These are phyloP conservation scores for Esperia sulphurella DNA, from an alignment of 2,888 invertebrate species.

Conservation along the genomic window DNA sequence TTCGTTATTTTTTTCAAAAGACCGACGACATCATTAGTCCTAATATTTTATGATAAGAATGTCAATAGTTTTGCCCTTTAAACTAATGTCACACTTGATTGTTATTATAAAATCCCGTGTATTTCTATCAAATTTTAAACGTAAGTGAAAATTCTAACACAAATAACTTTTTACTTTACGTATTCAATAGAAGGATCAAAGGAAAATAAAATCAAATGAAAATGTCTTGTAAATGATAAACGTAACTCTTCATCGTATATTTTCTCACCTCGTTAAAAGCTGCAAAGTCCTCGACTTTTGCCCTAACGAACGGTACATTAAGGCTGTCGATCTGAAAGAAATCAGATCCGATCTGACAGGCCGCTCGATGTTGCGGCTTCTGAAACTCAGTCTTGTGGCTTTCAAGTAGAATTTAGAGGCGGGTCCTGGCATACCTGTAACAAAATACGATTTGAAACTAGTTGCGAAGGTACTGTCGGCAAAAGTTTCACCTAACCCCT, in stretches of 20 bases:
- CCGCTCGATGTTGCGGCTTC: slow-evolving; percentile 40
- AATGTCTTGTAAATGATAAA: not conserved
- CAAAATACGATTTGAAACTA: not conserved
- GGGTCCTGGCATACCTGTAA: slow-evolving; percentile 47
- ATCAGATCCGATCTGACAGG: slow-evolving; percentile 79
- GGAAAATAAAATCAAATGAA: not conserved
- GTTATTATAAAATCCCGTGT: too few relatives aligned
- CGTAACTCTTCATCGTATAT: not conserved
- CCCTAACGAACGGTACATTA: slow-evolving; percentile 82
- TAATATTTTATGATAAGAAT: too few relatives aligned
- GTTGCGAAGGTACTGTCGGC: too few relatives aligned
- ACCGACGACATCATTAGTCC: too few relatives aligned
- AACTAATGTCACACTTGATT: too few relatives aligned
- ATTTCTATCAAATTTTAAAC: too few relatives aligned
- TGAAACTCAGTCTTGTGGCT: slow-evolving; percentile 64
- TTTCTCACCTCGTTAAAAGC: slow-evolving; percentile 80
- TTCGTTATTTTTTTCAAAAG: too few relatives aligned
- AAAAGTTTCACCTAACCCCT: too few relatives aligned
- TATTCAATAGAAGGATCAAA: not conserved
- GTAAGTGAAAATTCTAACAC: too few relatives aligned
- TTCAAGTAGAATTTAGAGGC: slow-evolving; percentile 63
- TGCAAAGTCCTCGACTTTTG: slow-evolving; percentile 84
- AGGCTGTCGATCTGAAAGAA: slow-evolving; percentile 81
- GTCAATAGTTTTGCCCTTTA: too few relatives aligned
- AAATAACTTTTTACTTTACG: not conserved